Base-by-base conservation (phyloP, 2,888 invertebrate genomes). In the Ptychoptera contaminata region DNA sequence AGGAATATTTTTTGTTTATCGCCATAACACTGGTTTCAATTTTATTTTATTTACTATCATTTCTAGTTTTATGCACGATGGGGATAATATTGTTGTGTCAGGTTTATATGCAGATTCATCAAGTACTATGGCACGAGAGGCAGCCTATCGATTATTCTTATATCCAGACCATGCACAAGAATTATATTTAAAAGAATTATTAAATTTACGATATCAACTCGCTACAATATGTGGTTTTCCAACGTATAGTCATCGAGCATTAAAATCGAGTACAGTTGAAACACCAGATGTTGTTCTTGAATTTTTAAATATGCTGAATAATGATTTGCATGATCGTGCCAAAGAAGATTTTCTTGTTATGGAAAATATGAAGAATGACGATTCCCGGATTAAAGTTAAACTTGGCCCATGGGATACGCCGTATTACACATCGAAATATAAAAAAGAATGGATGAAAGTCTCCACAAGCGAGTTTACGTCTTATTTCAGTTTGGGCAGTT, bases 401-500 rank as follows among this genome's bases (percentile, higher is more conserved):
- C 59, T 79, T 1, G 71, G 72, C 54, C 71, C 76, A 34, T 96
- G 94, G 94, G 94, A 96, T 62, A 82, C 87, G 0, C 82, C 90
- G 0, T 93, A 87, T 61, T 87, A 80, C 55, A 82, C 79, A 0
- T 73, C 78, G 2, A 79, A 79, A 58, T 78, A 82, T 0, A 85
- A 82, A 60, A 74, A 73, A 0, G 73, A 77, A 47, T 72, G 81
- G 56, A 67, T 87, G 0, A 74, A 80, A 47, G 77, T 79, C 1
- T 77, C 77, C 10, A 73, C 76, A 44, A 71, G 76, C 5, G 85
- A 87, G 54, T 85, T 82, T 55, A 73, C 82, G 37, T 86, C 84
- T 2, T 93, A 82, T 63, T 92, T 91, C 65, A 93, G 87, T 10
- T 70, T 97, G 1, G 96, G 96, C 1, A 77, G 82, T 8, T 94